A percentile compares a stretch with the other conserved stretches of the same genome.
phyloP scores from a whole-genome alignment of 2,113 vertebrate genomes.

The Tichodroma muraria region DNA sequence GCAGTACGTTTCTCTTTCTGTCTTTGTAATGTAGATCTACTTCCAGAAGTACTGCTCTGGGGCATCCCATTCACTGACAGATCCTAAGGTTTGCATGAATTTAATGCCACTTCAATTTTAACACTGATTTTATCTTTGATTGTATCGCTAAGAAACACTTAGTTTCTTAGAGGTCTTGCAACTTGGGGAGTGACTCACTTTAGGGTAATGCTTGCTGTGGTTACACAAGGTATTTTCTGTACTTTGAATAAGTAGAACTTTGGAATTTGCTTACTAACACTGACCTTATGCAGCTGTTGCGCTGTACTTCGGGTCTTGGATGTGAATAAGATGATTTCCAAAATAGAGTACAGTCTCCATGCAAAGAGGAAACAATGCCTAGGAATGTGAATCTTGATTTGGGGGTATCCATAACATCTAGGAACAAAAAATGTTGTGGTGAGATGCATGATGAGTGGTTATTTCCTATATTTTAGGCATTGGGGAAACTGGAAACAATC shows the following conservation, averaged over 20 bases:
- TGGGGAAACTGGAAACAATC: neutral
- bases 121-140: neutral
- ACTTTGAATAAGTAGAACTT: neutral
- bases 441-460: neutral
- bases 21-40: neutral
- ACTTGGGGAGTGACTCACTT: neutral
- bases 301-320: neutral
- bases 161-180: neutral
- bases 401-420: neutral
- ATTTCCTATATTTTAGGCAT: neutral
- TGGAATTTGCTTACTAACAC: neutral
- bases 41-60: neutral
- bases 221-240: neutral
- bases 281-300: neutral
- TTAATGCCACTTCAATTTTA: neutral
- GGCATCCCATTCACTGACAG: neutral
- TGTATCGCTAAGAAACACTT: neutral
- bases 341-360: neutral
- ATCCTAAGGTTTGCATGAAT: neutral
- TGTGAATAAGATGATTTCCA: neutral
- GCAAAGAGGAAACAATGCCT: neutral
- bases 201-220: neutral
- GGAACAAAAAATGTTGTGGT: neutral
- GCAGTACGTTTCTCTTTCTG: neutral
- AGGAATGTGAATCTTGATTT: neutral